Evolutionary conservation across 2,113 vertebrate genomes (phyloP).

Genomic region (Macaca mulatta): DNA sequence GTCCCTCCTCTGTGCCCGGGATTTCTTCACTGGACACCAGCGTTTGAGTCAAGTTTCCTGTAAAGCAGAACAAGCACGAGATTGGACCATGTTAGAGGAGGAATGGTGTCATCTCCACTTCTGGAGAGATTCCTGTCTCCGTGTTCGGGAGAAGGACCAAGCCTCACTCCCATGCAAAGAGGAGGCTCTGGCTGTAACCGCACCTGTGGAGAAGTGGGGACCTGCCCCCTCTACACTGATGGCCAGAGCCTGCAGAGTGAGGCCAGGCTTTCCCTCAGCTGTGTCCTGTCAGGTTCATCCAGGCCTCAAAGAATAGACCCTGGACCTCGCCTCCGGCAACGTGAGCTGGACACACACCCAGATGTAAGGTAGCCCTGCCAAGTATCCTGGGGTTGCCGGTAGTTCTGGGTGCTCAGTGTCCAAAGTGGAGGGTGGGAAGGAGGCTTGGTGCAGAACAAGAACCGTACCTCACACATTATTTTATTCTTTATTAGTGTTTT

Average conservation of each 20-base stretch:
- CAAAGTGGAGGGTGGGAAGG: rapidly evolving
- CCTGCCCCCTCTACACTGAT: not conserved
- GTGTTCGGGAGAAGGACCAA: not conserved
- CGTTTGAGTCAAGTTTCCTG: not conserved
- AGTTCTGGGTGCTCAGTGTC: too few species aligned
- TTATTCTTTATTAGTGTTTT: not conserved
- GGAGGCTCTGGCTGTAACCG: not conserved
- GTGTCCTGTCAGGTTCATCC: not conserved
- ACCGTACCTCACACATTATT: not conserved
- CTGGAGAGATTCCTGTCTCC: not conserved
- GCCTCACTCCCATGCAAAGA: not conserved
- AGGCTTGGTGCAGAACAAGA: not conserved
- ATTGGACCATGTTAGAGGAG: not conserved
- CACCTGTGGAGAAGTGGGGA: not conserved
- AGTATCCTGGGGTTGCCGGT: rapidly evolving
- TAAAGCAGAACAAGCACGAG: not conserved
- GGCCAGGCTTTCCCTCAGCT: not conserved
- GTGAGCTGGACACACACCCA: not conserved
- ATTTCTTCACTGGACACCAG: not conserved
- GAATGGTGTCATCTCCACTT: not conserved
- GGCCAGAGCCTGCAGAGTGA: too few species aligned
- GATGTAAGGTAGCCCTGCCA: not conserved
- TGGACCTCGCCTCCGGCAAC: not conserved
- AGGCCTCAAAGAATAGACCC: not conserved
- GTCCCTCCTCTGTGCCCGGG: not conserved